Conservation (phyloP, 2,113 vertebrate genomes). For the Onychostruthus taczanowskii region DNA sequence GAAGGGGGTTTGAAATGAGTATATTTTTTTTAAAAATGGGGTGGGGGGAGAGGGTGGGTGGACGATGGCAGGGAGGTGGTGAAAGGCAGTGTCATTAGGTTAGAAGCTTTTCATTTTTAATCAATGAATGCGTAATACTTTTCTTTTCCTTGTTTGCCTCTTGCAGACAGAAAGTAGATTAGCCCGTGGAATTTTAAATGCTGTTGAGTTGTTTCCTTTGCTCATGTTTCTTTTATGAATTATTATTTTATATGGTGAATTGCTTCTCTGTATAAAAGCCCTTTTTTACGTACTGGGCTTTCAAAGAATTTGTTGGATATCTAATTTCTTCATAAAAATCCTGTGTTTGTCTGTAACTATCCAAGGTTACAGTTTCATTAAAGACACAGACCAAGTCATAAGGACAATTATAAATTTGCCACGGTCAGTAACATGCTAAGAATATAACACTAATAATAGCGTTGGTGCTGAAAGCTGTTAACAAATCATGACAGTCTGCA, state of each 20-base stretch:
- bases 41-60: constrained; percentile 7
- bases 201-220: constrained; percentile 83
- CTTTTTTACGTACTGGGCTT: constrained; percentile 75
- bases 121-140: constrained; percentile 83
- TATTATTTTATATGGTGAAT: constrained; percentile 85
- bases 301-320: constrained; percentile 74
- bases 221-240: constrained; percentile 92
- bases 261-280: constrained; percentile 83
- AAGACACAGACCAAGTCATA: constrained; percentile 57
- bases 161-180: constrained; percentile 78
- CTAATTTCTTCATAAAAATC: constrained; percentile 77
- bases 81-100: constrained; percentile 76
- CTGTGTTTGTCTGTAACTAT: constrained; percentile 72
- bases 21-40: constrained; percentile 27
- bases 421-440: constrained; percentile 56
- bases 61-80: constrained; percentile 71
- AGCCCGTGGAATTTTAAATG: constrained; percentile 80
- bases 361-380: constrained; percentile 55
- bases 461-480: not conserved
- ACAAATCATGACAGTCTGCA: not conserved
- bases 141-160: constrained; percentile 76
- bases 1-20: constrained; percentile 70
- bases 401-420: constrained; percentile 47
- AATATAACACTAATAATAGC: constrained; percentile 18
- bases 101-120: constrained; percentile 88